Conservation (phyloP, 2,113 vertebrate species). For the Tangachromis dhanisi region DNA sequence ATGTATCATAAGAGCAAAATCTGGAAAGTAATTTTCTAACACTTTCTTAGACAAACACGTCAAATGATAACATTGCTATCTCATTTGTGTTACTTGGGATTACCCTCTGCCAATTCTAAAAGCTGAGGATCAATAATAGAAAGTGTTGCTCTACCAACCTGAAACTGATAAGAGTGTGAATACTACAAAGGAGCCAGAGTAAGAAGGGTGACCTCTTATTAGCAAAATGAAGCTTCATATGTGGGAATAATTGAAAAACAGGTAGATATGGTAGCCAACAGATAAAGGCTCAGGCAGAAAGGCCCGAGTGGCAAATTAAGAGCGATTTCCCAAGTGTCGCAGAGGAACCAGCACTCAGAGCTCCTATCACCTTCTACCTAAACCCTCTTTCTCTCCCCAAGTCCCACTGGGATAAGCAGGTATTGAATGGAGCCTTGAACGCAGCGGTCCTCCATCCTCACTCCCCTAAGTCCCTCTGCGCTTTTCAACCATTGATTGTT, state of each 20-base stretch:
- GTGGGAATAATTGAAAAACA: not conserved
- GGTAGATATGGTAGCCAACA: conserved; percentile 7
- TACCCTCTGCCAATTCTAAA: conserved; percentile 4
- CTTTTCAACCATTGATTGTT: conserved; percentile 30
- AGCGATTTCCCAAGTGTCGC: conserved; percentile 39
- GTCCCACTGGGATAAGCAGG: conserved; percentile 46
- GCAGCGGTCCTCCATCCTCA: conserved; percentile 19
- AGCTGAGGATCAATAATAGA: conserved; percentile 15
- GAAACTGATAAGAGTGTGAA: not conserved
- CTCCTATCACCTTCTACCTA: conserved; percentile 49
- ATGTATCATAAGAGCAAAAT: not conserved
- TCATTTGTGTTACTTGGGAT: conserved; percentile 26
- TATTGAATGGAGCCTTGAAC: conserved; percentile 66
- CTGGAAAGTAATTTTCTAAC: conserved; percentile 1
- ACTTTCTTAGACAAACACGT: not conserved
- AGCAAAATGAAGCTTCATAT: not conserved
- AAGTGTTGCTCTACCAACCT: not conserved
- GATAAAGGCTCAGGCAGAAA: not conserved
- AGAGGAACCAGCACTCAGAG: conserved; percentile 49
- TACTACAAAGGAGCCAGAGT: not conserved
- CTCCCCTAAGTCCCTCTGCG: conserved; percentile 9
- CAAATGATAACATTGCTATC: not conserved
- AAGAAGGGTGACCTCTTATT: not conserved
- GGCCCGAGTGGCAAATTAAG: conserved; percentile 8
- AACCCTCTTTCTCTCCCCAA: conserved; percentile 28